Base-by-base conservation (phyloP, 1,140 invertebrate species). In the Rhopalosiphum maidis region DNA sequence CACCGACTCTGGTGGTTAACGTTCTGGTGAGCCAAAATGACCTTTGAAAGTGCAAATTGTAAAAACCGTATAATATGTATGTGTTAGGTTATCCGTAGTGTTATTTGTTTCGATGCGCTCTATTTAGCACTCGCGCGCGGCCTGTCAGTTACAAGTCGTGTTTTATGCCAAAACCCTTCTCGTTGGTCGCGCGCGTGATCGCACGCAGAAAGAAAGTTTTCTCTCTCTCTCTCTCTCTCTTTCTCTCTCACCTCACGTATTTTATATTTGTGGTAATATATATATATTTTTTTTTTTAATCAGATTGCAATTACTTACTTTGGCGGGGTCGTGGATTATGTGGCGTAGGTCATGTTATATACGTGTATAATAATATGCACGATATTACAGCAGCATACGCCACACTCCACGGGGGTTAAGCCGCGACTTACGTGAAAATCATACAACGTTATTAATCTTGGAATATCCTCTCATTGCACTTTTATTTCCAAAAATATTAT, bases 71-170 rank as follows among this genome's bases (percentile, higher is more conserved):
- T n/a, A 23, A 77, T 18, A 23, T 25, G 89, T 90, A 55, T 18
- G 9, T 6, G 89, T 22, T 60, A 15, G 30, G 21, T 90, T 77
- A 77, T 77, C 60, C 60, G 18, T 35, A n/a, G n/a, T 41, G 82
- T 83, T 83, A 37, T 82, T 91, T 43, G 60, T 91, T 48, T 82
- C 60, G 90, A 91, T 91, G 60, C 90, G 90, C 90, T 82, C 90
- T 91, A 82, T 77, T 77, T 91, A 91, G 60, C 85, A 86, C 83
- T 11, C 88, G 60, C 60, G 51, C 48, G 51, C 37, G 60, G 30
- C 37, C 37, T 77, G 90, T 77, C 90, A 48, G 41, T 91, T 68
- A 46, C 23, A 82, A 77, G 25, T n/a, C 37, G 90, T 91, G 60
- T 77, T 23, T 77, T 68, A 91, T 82, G 90, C 90, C 90, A 91